Evolutionary conservation across 1,140 invertebrate genomes (phyloP).

Genomic region (Hypothenemus hampei): DNA sequence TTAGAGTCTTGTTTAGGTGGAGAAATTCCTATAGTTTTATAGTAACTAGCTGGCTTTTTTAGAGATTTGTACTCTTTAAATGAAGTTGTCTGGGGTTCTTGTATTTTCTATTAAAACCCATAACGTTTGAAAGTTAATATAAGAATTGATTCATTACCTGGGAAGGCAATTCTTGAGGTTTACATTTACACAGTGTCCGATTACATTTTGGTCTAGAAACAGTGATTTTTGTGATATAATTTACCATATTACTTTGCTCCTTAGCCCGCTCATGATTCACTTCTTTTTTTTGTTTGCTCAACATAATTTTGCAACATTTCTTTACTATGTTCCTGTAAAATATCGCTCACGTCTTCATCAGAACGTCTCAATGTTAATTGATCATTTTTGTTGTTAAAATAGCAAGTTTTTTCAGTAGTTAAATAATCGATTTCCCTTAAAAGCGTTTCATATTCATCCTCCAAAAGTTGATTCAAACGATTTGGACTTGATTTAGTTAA

Average conservation of each 20-base stretch:
- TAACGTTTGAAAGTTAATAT: too few species aligned
- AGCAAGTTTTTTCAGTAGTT: conserved; percentile 9
- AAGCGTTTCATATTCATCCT: conserved; percentile 20
- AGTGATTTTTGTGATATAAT: conserved; percentile 17
- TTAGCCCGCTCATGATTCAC: not conserved
- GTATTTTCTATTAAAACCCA: too few species aligned
- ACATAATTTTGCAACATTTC: conserved; percentile 9
- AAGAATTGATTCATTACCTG: too few species aligned
- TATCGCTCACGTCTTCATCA: conserved; percentile 2
- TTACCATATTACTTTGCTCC: not conserved
- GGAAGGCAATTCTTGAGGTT: too few species aligned
- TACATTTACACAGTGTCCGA: conserved; percentile 9
- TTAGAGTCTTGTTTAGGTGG: too few species aligned
- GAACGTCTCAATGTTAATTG: not conserved
- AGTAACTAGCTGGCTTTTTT: too few species aligned
- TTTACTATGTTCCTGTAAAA: conserved; percentile 5
- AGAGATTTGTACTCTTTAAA: too few species aligned
- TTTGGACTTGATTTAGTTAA: not conserved
- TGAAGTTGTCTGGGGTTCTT: too few species aligned
- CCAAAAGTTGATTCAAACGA: not conserved
- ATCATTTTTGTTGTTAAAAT: conserved; percentile 11
- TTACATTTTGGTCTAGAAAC: conserved; percentile 10
- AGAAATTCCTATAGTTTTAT: too few species aligned
- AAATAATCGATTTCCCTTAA: conserved; percentile 15
- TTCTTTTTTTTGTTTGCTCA: too few species aligned